Conservation (phyloP, 2,888 invertebrate genomes). For the Galerucella pusilla region DNA sequence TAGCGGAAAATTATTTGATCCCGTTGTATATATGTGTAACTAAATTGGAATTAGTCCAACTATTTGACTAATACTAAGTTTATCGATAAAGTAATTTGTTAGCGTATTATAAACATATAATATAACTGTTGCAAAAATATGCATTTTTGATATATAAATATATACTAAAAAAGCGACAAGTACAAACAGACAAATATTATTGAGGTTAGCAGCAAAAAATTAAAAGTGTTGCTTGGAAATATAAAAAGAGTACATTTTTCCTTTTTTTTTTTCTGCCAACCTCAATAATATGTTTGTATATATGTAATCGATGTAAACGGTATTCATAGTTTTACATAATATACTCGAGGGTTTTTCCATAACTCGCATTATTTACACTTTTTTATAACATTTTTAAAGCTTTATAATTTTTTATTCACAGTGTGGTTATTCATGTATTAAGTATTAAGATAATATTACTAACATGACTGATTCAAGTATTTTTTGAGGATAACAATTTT, state of each 20-base stretch:
- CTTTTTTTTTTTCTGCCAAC: too few species aligned
- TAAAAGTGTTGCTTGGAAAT: too few species aligned
- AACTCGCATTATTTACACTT: conserved; percentile 3
- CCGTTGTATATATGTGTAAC: background rate
- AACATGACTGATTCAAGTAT: conserved; percentile 9
- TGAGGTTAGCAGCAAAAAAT: too few species aligned
- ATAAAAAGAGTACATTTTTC: too few species aligned
- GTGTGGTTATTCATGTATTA: background rate
- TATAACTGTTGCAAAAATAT: background rate
- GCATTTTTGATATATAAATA: too few species aligned
- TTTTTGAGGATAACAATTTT: conserved; percentile 5
- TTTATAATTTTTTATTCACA: background rate
- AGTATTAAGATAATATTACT: conserved; percentile 1
- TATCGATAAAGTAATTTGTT: background rate
- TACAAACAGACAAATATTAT: too few species aligned
- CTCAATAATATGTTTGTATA: too few species aligned
- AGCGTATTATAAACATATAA: background rate
- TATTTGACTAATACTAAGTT: conserved; percentile 3
- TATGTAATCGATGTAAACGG: background rate
- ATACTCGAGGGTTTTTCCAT: background rate
- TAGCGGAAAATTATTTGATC: too few species aligned
- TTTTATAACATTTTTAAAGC: background rate
- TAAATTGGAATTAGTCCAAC: background rate
- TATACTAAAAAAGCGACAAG: too few species aligned
- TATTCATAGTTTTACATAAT: background rate